These are phyloP conservation scores for Mormyrus hasselquistii DNA, from an alignment of 2,797 vertebrate genomes.

Conservation along the genomic window DNA sequence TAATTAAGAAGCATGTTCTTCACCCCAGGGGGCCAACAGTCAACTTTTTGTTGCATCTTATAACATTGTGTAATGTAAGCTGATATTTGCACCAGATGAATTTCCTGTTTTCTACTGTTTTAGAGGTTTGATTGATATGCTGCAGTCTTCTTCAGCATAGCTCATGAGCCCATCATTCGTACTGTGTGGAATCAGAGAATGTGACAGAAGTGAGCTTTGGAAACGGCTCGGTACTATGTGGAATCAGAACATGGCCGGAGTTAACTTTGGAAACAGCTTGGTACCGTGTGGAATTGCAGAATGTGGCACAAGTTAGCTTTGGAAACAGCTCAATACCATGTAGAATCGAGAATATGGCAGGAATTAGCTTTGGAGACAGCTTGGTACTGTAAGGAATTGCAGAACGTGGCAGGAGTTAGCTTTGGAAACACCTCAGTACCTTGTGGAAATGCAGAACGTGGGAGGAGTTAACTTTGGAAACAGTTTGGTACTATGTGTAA, in stretches of 20 bases:
- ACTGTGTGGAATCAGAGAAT: not conserved
- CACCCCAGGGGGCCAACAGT: not conserved
- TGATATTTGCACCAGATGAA: slow-evolving; percentile 2
- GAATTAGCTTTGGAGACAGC: no score
- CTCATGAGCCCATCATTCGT: not conserved
- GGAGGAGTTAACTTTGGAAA: no score
- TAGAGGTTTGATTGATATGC: not conserved
- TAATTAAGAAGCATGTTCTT: not conserved
- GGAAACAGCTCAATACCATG: not conserved
- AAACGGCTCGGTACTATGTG: not conserved
- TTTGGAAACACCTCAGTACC: no score
- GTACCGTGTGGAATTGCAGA: not conserved
- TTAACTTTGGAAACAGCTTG: not conserved
- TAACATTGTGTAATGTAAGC: not conserved
- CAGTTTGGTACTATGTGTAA: no score
- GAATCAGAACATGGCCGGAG: not conserved
- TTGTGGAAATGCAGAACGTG: no score
- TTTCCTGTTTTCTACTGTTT: not conserved
- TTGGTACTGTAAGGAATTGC: no score
- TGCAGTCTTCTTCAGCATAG: not conserved
- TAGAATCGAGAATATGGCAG: no score
- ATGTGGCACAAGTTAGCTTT: no score
- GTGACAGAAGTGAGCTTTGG: not conserved
- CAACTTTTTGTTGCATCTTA: not conserved
- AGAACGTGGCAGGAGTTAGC: no score